A percentile compares a stretch with the other conserved stretches of the same genome.
Conservation (phyloP, 2,797 vertebrate species). For the Aythya fuligula region DNA sequence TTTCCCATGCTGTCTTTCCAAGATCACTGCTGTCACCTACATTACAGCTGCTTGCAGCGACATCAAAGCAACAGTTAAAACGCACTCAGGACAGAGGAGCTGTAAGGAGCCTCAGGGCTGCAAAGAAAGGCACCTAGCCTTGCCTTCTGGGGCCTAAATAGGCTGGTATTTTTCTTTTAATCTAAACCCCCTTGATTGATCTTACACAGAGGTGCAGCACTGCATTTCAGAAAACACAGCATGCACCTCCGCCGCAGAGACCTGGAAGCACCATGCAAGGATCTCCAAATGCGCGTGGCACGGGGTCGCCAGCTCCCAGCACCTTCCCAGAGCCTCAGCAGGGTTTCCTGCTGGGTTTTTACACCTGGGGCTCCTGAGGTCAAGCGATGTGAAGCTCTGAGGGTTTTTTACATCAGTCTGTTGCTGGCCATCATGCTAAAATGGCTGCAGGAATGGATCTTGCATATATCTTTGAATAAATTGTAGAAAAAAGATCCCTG, state of each 20-base stretch:
- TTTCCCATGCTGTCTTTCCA: not conserved
- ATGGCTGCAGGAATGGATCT: not conserved
- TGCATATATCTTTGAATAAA: not conserved
- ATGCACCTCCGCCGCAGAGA: not conserved
- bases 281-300: not conserved
- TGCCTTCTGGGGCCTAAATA: not conserved
- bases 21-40: not conserved
- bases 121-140: too few species aligned
- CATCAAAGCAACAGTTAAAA: not conserved
- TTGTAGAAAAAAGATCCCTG: not conserved
- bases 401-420: not conserved
- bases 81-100: not conserved
- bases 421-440: not conserved
- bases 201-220: not conserved
- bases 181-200: not conserved
- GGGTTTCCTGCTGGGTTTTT: not conserved
- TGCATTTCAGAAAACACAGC: not conserved
- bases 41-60: not conserved
- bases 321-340: not conserved
- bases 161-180: not conserved
- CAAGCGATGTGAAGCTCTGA: not conserved
- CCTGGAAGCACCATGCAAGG: not conserved
- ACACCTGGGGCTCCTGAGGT: not conserved
- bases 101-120: not conserved
- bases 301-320: not conserved